Conservation (phyloP, 2,797 vertebrate species). For the Characodon lateralis region DNA sequence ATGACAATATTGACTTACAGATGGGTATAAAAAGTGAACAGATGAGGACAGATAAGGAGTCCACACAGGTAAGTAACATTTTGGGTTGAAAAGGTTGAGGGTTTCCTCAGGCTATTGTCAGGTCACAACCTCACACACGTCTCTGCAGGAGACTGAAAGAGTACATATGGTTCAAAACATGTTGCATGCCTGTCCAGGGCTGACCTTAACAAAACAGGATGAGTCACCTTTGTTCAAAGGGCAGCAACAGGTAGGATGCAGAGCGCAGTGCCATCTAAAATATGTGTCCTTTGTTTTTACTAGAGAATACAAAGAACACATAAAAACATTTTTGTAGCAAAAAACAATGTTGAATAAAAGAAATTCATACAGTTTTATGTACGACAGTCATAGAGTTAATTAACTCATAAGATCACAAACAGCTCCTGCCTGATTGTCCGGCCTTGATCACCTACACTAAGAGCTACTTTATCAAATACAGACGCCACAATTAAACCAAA, state of each 20-base stretch:
- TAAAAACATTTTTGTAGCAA: neutral
- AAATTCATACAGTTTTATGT: neutral
- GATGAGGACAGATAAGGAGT: conserved; percentile 50
- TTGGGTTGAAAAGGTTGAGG: conserved; percentile 61
- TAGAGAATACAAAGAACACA: conserved; percentile 14
- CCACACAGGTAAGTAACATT: conserved; percentile 49
- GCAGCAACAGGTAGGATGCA: conserved; percentile 25
- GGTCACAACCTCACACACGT: conserved; percentile 28
- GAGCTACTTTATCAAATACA: conserved; percentile 2
- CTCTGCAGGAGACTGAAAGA: conserved; percentile 30
- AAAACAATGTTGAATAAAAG: neutral
- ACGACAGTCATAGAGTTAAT: neutral
- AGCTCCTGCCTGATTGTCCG: conserved; percentile 44
- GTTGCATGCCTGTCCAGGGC: conserved; percentile 30
- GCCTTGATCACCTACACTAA: conserved; percentile 11
- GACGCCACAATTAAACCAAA: conserved; percentile 14
- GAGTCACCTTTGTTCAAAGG: conserved; percentile 54
- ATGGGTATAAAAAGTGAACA: conserved; percentile 30
- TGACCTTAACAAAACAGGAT: conserved; percentile 66
- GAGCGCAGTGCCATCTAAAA: conserved; percentile 26
- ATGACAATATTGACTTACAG: conserved; percentile 49
- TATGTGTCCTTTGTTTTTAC: conserved; percentile 32
- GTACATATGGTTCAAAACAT: conserved; percentile 19
- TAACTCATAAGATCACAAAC: conserved; percentile 2
- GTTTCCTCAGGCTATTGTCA: conserved; percentile 47